Percentiles rank a stretch among this genome's conserved stretches.
Conservation (phyloP, 1,140 invertebrate genomes). For the Panagrolaimus sp. region DNA sequence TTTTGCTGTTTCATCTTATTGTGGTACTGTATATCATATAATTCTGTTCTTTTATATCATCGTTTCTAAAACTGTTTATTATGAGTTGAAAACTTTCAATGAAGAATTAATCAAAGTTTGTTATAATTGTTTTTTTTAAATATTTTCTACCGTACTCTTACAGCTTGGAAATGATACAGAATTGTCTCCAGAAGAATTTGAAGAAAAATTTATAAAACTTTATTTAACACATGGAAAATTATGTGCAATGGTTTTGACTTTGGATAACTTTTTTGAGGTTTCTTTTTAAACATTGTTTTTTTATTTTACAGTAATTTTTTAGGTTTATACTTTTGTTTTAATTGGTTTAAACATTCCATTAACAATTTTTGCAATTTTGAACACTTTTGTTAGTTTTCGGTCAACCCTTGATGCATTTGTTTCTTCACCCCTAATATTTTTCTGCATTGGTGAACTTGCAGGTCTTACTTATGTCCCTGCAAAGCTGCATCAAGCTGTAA, state of each 20-base stretch:
- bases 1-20: no score
- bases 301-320: background rate
- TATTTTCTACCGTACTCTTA: no score
- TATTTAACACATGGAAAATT: background rate
- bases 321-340: slow-evolving; percentile 3
- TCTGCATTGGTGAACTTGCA: background rate
- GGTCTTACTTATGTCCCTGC: background rate
- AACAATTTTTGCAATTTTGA: background rate
- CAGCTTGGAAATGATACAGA: background rate
- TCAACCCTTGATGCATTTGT: background rate
- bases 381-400: background rate
- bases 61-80: background rate
- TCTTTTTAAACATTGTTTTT: no score
- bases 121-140: no score
- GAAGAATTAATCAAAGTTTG: background rate
- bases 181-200: background rate
- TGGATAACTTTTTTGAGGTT: slow-evolving; percentile 11
- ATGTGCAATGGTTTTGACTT: background rate
- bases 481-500: background rate
- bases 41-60: background rate
- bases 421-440: background rate
- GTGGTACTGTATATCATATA: background rate
- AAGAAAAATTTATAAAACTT: background rate
- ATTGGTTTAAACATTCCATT: slow-evolving; percentile 6
- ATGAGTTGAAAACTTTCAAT: background rate